These are phyloP conservation scores for Melieria omissa DNA, from an alignment of 2,888 invertebrate species.

Conservation along the genomic window DNA sequence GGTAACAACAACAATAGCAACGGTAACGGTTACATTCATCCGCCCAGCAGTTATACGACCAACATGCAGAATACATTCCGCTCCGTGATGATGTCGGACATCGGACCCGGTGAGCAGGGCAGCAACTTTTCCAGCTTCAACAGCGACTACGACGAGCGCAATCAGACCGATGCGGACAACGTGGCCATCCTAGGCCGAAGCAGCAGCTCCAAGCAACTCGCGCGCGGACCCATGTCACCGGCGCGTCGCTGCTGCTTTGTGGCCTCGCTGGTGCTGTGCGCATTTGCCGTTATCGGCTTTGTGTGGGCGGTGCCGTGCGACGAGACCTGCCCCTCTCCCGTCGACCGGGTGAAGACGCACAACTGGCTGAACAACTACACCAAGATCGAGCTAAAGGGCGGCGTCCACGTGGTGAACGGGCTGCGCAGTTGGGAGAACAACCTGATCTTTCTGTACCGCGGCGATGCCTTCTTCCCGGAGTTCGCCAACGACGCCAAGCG, in stretches of 20 bases:
- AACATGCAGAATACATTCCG: constrained; percentile 63
- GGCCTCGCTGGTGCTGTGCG: constrained; percentile 77
- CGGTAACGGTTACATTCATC: constrained; percentile 6
- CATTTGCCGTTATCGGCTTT: constrained; percentile 78
- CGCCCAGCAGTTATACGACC: constrained; percentile 52
- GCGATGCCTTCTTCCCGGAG: constrained; percentile 73
- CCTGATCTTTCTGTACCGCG: constrained; percentile 79
- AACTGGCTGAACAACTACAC: constrained; percentile 78
- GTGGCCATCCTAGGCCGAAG: constrained; percentile 61
- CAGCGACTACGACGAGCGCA: constrained; percentile 62
- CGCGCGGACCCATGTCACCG: constrained; percentile 73
- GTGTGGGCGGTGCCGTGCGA: constrained; percentile 81
- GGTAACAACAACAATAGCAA: constrained; percentile 12
- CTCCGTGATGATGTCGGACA: constrained; percentile 62
- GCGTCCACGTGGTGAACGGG: constrained; percentile 76
- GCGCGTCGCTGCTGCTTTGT: constrained; percentile 76
- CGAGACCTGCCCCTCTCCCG: constrained; percentile 72
- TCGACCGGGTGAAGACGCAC: constrained; percentile 71
- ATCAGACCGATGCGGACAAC: constrained; percentile 62
- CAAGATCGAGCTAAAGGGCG: constrained; percentile 76
- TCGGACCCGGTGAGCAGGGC: constrained; percentile 51
- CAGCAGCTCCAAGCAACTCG: constrained; percentile 63
- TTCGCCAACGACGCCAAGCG: constrained; percentile 65
- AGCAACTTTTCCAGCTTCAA: constrained; percentile 61
- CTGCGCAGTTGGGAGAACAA: constrained; percentile 75